Evolutionary conservation across 1,140 invertebrate genomes (phyloP).

Genomic region (Macrostomum lignano): DNA sequence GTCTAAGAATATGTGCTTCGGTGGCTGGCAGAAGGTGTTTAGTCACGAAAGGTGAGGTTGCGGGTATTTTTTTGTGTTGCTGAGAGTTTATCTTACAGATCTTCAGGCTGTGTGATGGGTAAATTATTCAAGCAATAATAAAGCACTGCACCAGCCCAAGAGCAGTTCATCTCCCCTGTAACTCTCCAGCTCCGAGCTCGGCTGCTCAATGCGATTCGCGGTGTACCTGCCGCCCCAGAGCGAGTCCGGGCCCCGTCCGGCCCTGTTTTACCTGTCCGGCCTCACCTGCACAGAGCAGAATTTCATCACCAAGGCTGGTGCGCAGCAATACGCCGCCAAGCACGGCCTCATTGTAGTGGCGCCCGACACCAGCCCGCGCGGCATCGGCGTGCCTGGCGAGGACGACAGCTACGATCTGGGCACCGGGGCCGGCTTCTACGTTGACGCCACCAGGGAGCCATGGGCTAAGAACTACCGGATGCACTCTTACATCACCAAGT

Average conservation of each 20-base stretch:
- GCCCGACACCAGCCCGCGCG: slow-evolving; percentile 30
- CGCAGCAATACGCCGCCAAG: slow-evolving; percentile 54
- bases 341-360: slow-evolving; percentile 48
- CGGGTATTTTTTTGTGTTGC: too few relatives aligned
- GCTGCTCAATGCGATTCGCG: slow-evolving; percentile 71
- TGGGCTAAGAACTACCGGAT: slow-evolving; percentile 81
- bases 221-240: slow-evolving; percentile 52
- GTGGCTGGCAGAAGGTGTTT: too few relatives aligned
- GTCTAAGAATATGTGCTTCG: too few relatives aligned
- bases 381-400: slow-evolving; percentile 56
- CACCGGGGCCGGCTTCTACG: slow-evolving; percentile 70
- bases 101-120: too few relatives aligned
- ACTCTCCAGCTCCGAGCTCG: slow-evolving; percentile 40
- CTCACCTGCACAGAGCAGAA: slow-evolving; percentile 80
- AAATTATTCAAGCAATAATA: too few relatives aligned
- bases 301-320: slow-evolving; percentile 73
- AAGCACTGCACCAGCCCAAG: too few relatives aligned
- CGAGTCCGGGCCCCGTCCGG: slow-evolving; percentile 41
- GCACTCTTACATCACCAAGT: slow-evolving; percentile 76
- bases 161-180: too few relatives aligned
- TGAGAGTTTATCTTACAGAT: too few relatives aligned
- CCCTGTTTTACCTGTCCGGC: slow-evolving; percentile 36
- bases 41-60: too few relatives aligned
- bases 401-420: slow-evolving; percentile 67
- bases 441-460: slow-evolving; percentile 59